A percentile compares a stretch with the other conserved stretches of the same genome.
phyloP scores from a whole-genome alignment of 2,797 vertebrate species.

The Poeciliopsis presidionis region DNA sequence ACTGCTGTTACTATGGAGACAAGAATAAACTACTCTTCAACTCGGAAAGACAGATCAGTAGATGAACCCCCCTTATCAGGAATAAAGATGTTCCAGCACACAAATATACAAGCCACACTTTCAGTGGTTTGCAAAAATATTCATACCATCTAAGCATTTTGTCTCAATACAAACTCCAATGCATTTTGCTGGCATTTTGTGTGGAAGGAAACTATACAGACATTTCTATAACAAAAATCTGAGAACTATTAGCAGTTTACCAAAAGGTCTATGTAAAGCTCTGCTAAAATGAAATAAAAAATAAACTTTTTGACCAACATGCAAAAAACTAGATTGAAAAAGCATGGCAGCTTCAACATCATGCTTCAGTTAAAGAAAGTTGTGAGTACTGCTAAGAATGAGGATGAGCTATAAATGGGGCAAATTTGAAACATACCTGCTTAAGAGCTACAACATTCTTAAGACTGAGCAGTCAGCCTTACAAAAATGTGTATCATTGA shows the following conservation, averaged over 20 bases:
- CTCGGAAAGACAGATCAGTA: constrained; percentile 17
- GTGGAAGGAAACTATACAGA: background rate
- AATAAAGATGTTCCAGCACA: constrained; percentile 19
- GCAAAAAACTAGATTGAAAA: background rate
- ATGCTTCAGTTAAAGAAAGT: background rate
- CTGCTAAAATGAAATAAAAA: background rate
- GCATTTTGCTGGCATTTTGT: background rate
- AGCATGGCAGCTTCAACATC: background rate
- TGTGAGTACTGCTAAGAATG: background rate
- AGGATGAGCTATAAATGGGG: background rate
- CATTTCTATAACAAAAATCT: background rate
- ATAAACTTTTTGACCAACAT: background rate
- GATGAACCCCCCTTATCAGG: constrained; percentile 11
- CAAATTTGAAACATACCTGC: background rate
- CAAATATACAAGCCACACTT: background rate
- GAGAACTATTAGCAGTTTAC: background rate
- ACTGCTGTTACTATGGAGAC: constrained; percentile 51
- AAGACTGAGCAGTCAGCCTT: background rate
- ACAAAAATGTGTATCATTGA: background rate
- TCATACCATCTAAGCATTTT: background rate
- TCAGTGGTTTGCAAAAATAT: background rate
- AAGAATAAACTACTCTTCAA: constrained; percentile 46
- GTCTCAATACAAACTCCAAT: background rate
- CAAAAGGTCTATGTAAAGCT: background rate
- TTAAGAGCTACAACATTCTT: background rate